Conservation (phyloP, 1,140 invertebrate species). For the Drosophila pandora region DNA sequence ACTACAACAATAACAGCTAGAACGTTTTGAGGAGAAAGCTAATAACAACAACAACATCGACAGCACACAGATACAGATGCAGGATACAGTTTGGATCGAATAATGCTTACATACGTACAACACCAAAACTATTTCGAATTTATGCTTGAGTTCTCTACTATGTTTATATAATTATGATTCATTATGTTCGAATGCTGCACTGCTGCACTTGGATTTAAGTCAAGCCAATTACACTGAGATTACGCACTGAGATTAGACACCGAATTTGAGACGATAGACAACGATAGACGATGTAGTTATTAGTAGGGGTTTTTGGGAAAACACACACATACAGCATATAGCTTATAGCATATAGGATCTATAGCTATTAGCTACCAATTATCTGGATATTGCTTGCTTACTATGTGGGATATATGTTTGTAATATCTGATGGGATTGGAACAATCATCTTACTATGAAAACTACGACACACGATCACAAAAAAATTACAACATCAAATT, state of each 20-base stretch:
- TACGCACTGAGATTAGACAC: slow-evolving; percentile 54
- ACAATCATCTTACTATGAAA: slow-evolving; percentile 38
- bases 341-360: slow-evolving; percentile 12
- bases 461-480: slow-evolving; percentile 40
- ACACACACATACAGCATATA: slow-evolving; percentile 43
- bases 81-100: slow-evolving; percentile 49
- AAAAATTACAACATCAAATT: slow-evolving; percentile 49
- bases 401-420: slow-evolving; percentile 9
- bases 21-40: slow-evolving; percentile 17
- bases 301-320: neutral
- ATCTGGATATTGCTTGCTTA: slow-evolving; percentile 45
- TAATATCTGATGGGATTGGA: neutral
- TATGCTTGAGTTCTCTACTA: slow-evolving; percentile 25
- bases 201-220: slow-evolving; percentile 32
- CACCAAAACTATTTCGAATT: slow-evolving; percentile 77
- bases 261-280: slow-evolving; percentile 57
- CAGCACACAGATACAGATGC: slow-evolving; percentile 70
- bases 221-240: slow-evolving; percentile 24
- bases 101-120: slow-evolving; percentile 73
- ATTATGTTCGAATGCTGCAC: neutral
- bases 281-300: slow-evolving; percentile 29
- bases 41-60: slow-evolving; percentile 49
- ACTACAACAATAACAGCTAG: slow-evolving; percentile 37
- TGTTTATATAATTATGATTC: slow-evolving; percentile 10
- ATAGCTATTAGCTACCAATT: neutral